Base-by-base conservation (phyloP, 2,888 invertebrate genomes). In the Syrphus vitripennis region DNA sequence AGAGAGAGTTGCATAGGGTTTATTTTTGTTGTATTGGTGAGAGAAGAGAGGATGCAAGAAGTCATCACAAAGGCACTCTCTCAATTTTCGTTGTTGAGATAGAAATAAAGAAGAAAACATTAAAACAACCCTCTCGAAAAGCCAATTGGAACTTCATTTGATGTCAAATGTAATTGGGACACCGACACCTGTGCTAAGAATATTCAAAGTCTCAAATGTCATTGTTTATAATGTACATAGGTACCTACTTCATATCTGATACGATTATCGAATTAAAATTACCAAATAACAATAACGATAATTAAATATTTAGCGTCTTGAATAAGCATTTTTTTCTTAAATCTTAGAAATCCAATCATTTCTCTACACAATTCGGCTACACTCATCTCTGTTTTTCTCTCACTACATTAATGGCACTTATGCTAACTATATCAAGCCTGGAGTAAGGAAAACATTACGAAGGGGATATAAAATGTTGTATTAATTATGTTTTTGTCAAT, bases 151-250 rank as follows among this genome's bases (percentile, higher is more conserved):
- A 77, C 81, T 67, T 77, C 69, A 72, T 82, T 34, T 67, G 69
- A 72, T 82, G 74, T 78, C 82, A 86, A 82, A 78, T 81, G 82
- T 78, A 78, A 86, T 71, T 82, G 82, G 70, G 63, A 78, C 74
- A 86, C 77, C 74, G 82, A 82, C 86, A 86, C 86, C 82, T 86
- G 86, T 74, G n/a, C 69, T 78, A 74, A 14, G 29, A 12, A 50
- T 70, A 24, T 63, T 34, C n/a, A 61, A 59, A 84, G 70, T 53
- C 19, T 4, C 2, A 5, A 26, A 42, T 40, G 10, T 7, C 12
- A 63, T 10, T 12, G 1, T 45, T 63, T 4, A 24, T n/a, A n/a
- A n/a, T n/a, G n/a, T n/a, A n/a, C n/a, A n/a, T n/a, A n/a, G n/a
- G n/a, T n/a, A n/a, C n/a, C n/a, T n/a, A n/a, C n/a, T n/a, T n/a